A percentile compares a stretch with the other conserved stretches of the same genome.
Evolutionary conservation across 2,113 vertebrate genomes (phyloP).

Genomic region (Stictonetta naevosa): DNA sequence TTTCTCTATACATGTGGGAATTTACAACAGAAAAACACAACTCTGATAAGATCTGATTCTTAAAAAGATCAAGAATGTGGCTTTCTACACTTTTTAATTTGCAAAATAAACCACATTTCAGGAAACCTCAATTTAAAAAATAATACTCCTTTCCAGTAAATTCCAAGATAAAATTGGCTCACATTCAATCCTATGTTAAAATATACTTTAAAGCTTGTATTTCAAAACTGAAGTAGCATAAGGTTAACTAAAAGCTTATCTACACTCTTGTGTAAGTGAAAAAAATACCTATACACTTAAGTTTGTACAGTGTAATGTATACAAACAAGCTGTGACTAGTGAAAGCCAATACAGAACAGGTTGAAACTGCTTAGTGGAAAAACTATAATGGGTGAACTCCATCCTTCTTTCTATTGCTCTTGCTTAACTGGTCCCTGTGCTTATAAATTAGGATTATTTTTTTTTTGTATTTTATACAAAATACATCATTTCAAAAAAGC

Average conservation of each 20-base stretch:
- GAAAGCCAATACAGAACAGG: not conserved
- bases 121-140: conserved; percentile 63
- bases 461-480: not conserved
- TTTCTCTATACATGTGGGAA: not conserved
- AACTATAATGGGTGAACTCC: not conserved
- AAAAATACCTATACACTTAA: not conserved
- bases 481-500: not conserved
- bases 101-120: conserved; percentile 71
- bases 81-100: conserved; percentile 55
- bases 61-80: conserved; percentile 51
- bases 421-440: not conserved
- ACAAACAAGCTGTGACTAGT: not conserved
- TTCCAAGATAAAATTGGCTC: conserved; percentile 24
- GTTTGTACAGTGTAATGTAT: not conserved
- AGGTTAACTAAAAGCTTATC: not conserved
- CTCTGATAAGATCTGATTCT: conserved; percentile 45
- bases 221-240: not conserved
- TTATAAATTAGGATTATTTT: not conserved
- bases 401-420: not conserved
- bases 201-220: not conserved
- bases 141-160: conserved; percentile 11
- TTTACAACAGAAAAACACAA: conserved; percentile 8
- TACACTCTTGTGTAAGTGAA: not conserved
- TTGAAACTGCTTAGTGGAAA: not conserved
- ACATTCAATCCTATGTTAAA: not conserved